Evolutionary conservation across 2,113 vertebrate species (phyloP), one percentile per base, ranked within the genome.

Genomic region (Hoplias malabaricus): DNA sequence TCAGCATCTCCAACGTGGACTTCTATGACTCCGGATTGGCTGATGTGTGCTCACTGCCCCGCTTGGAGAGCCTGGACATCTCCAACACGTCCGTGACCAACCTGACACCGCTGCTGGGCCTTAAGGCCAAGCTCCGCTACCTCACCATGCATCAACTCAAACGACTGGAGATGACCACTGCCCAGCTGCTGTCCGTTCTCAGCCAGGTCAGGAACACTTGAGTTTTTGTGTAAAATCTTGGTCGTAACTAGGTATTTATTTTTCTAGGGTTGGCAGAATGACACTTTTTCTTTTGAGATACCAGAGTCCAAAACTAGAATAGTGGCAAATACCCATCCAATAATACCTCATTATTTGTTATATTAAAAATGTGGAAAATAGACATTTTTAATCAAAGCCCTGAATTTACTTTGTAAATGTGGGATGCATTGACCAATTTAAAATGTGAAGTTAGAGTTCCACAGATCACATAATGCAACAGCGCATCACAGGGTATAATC

Each of bases 81-180:
- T 99, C 98, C 5, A 99, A 99, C 91, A 99, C 98, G 0, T 99
- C 96, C 0, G 94, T 99, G 66, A 98, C 97, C 57, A 98, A 98
- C 87, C 95, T 99, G 81, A 96, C 90, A 2, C 96, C 96, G 0
- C 91, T 99, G 61, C 91, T 98, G 82, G 93, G 94, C 78, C 94
- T 97, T 82, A 95, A 95, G 82, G 93, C 95, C 75, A 88, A 93
- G 4, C 94, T 99, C 79, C 97, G 96, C 78, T 98, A 96, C 14
- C 91, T 99, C 43, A 98, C 98, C 46, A 94, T 99, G 90, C 96
- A 99, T 86, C 98, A 99, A 90, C 90, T 99, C 84, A 99, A 99
- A 91, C 95, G 98, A 88, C 94, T 99, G 88, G 98, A 99, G 92
- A 99, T 99, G 97, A 98, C 94, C 74, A 98, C 96, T 0, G 93